These are phyloP conservation scores for Labeo rohita DNA, from an alignment of 2,113 vertebrate species.

Conservation along the genomic window DNA sequence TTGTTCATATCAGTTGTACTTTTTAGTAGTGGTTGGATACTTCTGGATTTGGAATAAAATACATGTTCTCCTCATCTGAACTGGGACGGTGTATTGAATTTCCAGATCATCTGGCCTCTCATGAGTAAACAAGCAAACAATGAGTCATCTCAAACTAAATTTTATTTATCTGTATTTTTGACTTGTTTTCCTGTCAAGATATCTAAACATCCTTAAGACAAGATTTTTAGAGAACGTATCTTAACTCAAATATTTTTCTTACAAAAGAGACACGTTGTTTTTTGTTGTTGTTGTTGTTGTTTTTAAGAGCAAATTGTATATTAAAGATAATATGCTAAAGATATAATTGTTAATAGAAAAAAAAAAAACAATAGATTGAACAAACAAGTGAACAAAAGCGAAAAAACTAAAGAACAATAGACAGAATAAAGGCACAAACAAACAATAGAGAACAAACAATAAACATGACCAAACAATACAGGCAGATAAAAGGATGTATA, in stretches of 20 bases:
- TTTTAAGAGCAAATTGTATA: not conserved
- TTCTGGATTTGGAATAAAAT: constrained; percentile 8
- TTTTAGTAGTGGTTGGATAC: not conserved
- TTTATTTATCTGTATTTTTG: not conserved
- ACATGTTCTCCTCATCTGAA: not conserved
- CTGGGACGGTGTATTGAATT: not conserved
- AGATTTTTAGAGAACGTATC: not conserved
- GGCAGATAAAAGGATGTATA: no score
- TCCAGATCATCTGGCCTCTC: not conserved
- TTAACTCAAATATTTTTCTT: not conserved
- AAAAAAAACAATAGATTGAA: not conserved
- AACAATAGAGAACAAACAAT: no score
- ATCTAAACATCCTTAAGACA: not conserved
- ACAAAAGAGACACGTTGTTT: not conserved
- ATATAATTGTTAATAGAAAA: not conserved
- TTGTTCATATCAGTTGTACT: not conserved
- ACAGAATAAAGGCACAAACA: not conserved
- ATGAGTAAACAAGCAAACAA: not conserved
- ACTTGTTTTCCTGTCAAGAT: not conserved
- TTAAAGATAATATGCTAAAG: not conserved
- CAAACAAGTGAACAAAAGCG: not conserved
- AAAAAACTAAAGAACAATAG: not conserved
- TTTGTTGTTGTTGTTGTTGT: not conserved
- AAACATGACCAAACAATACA: no score
- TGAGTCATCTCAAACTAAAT: not conserved